A percentile compares a stretch with the other conserved stretches of the same genome.
Evolutionary conservation across 2,797 vertebrate species (phyloP).

Genomic region (Chromis chromis): DNA sequence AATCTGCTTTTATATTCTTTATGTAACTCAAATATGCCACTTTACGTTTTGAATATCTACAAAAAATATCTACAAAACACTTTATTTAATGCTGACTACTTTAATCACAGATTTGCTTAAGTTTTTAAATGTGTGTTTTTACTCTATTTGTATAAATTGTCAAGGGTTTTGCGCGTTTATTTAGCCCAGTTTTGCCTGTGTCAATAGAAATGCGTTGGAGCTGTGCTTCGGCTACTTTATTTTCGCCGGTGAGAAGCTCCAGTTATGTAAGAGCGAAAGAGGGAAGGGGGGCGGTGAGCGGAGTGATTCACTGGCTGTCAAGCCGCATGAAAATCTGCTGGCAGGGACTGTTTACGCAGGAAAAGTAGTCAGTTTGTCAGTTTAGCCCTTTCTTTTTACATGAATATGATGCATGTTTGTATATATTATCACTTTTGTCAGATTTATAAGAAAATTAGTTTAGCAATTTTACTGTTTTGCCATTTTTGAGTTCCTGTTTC

Average conservation of each 20-base stretch:
- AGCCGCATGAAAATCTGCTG: conserved; percentile 43
- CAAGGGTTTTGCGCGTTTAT: neutral
- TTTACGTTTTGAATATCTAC: too few relatives aligned
- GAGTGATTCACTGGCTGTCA: conserved; percentile 73
- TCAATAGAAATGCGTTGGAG: conserved; percentile 29
- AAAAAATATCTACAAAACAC: too few relatives aligned
- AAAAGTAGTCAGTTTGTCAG: conserved; percentile 3
- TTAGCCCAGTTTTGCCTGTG: neutral
- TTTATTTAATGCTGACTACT: neutral
- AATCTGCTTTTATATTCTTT: too few relatives aligned
- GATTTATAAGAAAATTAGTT: neutral
- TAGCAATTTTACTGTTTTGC: neutral
- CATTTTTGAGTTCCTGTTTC: neutral
- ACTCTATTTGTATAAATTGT: neutral
- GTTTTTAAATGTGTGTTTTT: neutral
- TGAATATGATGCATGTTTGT: too few relatives aligned
- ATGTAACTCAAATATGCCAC: neutral
- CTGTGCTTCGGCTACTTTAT: conserved; percentile 53
- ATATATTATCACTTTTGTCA: neutral
- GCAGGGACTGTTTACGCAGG: conserved; percentile 29
- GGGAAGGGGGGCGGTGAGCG: conserved; percentile 58
- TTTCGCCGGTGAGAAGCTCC: conserved; percentile 62
- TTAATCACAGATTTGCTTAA: neutral
- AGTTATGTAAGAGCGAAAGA: conserved; percentile 81
- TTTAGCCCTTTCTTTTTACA: too few relatives aligned